Evolutionary conservation across 53 echinoderm and acorn worm species (phyloP).

Genomic region (Henricia sp.): DNA sequence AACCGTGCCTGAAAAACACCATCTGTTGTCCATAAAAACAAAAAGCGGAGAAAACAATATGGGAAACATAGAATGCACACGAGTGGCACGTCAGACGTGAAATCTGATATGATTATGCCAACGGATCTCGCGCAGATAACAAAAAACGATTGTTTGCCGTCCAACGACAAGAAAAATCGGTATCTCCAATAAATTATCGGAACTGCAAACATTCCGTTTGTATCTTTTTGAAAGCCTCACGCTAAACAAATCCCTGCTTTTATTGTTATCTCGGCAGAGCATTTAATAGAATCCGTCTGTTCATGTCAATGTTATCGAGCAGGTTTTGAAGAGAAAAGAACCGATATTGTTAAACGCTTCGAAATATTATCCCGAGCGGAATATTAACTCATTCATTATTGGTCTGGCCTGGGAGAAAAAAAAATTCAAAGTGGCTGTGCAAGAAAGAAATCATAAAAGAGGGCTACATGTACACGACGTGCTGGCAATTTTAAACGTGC

Average conservation of each 20-base stretch:
- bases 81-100: neutral
- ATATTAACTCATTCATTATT: slow-evolving; percentile 10
- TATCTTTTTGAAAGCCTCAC: neutral
- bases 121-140: neutral
- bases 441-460: neutral
- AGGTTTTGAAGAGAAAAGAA: neutral
- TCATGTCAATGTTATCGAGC: neutral
- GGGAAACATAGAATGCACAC: neutral
- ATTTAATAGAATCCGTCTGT: neutral
- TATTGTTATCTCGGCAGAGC: neutral
- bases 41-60: too few relatives aligned
- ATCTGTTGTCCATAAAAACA: neutral
- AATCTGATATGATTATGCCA: neutral
- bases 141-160: neutral
- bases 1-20: neutral
- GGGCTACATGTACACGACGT: too few relatives aligned
- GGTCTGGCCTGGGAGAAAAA: neutral
- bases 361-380: neutral
- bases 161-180: neutral
- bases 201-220: slow-evolving; percentile 3
- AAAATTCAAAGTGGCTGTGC: neutral
- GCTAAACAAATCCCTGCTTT: neutral
- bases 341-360: neutral
- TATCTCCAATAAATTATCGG: neutral
- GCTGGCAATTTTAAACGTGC: neutral